Evolutionary conservation across 2,888 invertebrate species (phyloP).

Genomic region (Ormyrus pomaceus): DNA sequence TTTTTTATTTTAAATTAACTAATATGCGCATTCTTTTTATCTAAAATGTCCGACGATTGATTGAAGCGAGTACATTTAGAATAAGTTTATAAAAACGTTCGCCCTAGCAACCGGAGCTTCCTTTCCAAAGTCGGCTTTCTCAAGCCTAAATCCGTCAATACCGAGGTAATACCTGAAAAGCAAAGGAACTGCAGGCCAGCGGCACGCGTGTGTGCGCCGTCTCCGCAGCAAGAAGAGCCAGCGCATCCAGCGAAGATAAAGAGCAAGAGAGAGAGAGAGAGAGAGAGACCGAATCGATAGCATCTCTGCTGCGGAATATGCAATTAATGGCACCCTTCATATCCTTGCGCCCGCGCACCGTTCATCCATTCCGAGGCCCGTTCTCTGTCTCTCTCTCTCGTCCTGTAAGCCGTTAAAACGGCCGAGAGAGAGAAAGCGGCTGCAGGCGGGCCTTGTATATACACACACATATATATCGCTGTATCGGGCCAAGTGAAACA

Average conservation of each 20-base stretch:
- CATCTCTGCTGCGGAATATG: conserved; percentile 60
- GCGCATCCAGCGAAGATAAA: neutral
- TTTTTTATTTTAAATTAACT: too few species aligned
- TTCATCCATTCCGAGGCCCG: conserved; percentile 42
- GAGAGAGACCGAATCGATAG: conserved; percentile 58
- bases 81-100: too few species aligned
- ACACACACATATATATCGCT: neutral
- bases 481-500: conserved; percentile 44
- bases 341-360: conserved; percentile 53
- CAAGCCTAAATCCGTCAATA: too few species aligned
- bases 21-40: too few species aligned
- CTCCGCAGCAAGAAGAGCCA: neutral
- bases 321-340: conserved; percentile 54
- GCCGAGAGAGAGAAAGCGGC: conserved; percentile 21
- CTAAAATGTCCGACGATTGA: too few species aligned
- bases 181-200: neutral
- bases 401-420: conserved; percentile 48
- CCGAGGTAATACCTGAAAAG: too few species aligned
- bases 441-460: neutral
- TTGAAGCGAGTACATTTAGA: too few species aligned
- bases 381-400: conserved; percentile 37
- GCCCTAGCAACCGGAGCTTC: too few species aligned
- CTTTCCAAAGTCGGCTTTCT: too few species aligned
- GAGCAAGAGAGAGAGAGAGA: conserved; percentile 2
- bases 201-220: neutral